A percentile compares a stretch with the other conserved stretches of the same genome.
Conservation (phyloP, 1,140 invertebrate genomes). For the Centruroides vittatus region DNA sequence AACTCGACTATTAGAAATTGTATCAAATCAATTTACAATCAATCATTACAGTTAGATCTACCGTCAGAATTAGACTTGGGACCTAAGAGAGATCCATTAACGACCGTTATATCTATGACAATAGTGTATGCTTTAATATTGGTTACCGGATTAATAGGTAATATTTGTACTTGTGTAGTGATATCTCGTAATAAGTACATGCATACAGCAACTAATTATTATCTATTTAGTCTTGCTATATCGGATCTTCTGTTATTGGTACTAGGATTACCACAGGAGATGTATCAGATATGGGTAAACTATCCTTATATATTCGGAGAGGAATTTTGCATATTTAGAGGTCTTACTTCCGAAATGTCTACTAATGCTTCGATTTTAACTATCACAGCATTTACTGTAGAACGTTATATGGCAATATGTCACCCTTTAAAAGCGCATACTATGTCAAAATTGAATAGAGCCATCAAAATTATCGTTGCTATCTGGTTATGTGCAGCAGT, state of each 20-base stretch:
- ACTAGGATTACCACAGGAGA: conserved; percentile 30
- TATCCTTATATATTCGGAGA: conserved; percentile 79
- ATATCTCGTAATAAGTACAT: conserved; percentile 33
- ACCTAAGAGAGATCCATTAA: conserved; percentile 7
- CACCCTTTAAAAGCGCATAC: conserved; percentile 76
- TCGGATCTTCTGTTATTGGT: conserved; percentile 40
- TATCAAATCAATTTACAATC: too few species aligned
- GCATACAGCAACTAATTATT: conserved; percentile 37
- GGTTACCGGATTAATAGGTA: conserved; percentile 34
- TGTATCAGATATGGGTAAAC: conserved; percentile 33
- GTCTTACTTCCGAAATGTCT: conserved; percentile 71
- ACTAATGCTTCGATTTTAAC: conserved; percentile 85
- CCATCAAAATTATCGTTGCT: conserved; percentile 33
- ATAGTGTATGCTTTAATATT: conserved; percentile 31
- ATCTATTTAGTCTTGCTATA: conserved; percentile 46
- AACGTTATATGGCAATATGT: conserved; percentile 85
- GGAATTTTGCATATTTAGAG: conserved; percentile 65
- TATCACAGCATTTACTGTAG: conserved; percentile 84
- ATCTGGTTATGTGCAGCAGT: conserved; percentile 27
- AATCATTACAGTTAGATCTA: too few species aligned
- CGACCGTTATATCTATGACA: conserved; percentile 24
- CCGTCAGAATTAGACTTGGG: background rate
- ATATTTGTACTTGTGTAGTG: conserved; percentile 37
- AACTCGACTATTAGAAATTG: too few species aligned
- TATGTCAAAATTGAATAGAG: conserved; percentile 51